Percentiles rank a stretch among this genome's conserved stretches.
Conservation (phyloP, 2,888 invertebrate species). For the Amblyteles armatorius region DNA sequence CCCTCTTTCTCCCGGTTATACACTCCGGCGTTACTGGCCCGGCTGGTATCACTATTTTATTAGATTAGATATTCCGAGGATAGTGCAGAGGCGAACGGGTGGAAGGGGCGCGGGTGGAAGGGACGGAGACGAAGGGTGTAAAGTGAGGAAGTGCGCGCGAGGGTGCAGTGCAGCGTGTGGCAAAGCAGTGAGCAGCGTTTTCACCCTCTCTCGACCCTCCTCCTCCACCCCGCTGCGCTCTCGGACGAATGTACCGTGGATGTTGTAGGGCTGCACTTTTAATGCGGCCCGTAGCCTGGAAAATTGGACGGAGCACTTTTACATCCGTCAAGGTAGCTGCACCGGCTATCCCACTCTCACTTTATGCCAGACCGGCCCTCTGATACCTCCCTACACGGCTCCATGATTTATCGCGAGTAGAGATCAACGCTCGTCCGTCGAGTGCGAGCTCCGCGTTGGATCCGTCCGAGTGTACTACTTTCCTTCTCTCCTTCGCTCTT, state of each 20-base stretch:
- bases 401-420: constrained; percentile 65
- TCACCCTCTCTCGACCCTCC: constrained; percentile 19
- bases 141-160: constrained; percentile 39
- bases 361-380: constrained; percentile 38
- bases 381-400: constrained; percentile 50
- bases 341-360: constrained; percentile 8
- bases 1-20: constrained; percentile 21
- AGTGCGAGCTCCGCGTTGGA: constrained; percentile 31
- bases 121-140: constrained; percentile 6
- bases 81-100: constrained; percentile 9
- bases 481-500: constrained; percentile 13
- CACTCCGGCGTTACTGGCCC: constrained; percentile 22
- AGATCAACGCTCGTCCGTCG: constrained; percentile 55
- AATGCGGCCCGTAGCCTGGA: constrained; percentile 66
- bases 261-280: constrained; percentile 64
- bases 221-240: not conserved
- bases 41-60: constrained; percentile 74
- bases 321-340: constrained; percentile 62
- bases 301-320: constrained; percentile 66
- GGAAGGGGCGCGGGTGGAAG: constrained; percentile 12
- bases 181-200: constrained; percentile 39
- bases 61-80: constrained; percentile 72
- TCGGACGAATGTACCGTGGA: constrained; percentile 54
- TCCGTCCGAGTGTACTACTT: constrained; percentile 7
- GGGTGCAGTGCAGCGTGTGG: constrained; percentile 40